A percentile compares a stretch with the other conserved stretches of the same genome.
Evolutionary conservation across 2,888 invertebrate species (phyloP).

Genomic region (Idaea straminata): DNA sequence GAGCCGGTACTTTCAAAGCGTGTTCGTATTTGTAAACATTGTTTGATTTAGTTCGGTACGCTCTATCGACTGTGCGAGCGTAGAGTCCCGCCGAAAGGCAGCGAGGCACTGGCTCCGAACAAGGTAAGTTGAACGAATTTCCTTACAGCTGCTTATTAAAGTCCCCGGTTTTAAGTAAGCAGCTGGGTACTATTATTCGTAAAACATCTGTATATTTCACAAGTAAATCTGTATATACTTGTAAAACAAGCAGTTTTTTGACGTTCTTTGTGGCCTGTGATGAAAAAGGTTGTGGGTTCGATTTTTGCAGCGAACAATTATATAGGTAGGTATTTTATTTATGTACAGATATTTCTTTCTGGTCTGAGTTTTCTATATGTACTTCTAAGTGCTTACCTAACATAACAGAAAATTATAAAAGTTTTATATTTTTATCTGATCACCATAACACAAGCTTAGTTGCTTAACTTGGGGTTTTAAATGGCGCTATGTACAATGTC

Average conservation of each 20-base stretch:
- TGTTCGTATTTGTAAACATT: slow-evolving; percentile 36
- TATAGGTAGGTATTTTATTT: no score
- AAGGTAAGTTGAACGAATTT: slow-evolving; percentile 1
- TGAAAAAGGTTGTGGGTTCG: neutral
- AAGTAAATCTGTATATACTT: no score
- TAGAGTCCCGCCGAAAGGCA: neutral
- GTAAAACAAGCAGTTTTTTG: no score
- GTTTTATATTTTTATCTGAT: no score
- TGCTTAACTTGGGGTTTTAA: no score
- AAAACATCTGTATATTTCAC: no score
- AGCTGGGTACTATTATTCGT: neutral
- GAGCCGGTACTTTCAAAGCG: slow-evolving; percentile 31
- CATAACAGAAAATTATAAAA: no score
- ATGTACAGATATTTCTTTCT: neutral
- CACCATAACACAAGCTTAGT: no score
- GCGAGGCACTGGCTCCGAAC: neutral
- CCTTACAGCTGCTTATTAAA: neutral
- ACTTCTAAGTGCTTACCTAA: no score
- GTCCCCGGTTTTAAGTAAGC: neutral
- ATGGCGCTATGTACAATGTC: no score
- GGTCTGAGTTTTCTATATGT: neutral
- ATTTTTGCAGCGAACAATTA: neutral
- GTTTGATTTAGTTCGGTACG: slow-evolving; percentile 24
- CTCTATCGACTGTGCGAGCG: neutral
- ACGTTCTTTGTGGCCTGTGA: neutral